Percentiles rank a stretch among this genome's conserved stretches.
Evolutionary conservation across 2,113 vertebrate genomes (phyloP).

Genomic region (Rhinopomastus cyanomelas): DNA sequence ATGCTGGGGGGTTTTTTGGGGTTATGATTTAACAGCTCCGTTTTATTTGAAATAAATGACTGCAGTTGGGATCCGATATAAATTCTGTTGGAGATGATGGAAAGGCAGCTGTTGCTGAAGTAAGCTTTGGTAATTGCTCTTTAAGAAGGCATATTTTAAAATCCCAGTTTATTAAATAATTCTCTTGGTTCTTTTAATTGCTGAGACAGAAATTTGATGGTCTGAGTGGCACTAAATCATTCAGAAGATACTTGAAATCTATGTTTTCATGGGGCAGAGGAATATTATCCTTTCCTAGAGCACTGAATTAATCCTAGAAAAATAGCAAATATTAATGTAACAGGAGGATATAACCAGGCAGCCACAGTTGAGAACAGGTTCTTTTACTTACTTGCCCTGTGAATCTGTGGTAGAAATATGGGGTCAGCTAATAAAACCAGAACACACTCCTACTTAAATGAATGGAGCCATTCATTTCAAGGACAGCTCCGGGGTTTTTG

Average conservation of each 20-base stretch:
- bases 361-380: constrained; percentile 10
- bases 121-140: neutral
- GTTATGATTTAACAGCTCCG: neutral
- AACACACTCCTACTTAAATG: constrained; percentile 54
- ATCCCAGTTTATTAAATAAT: neutral
- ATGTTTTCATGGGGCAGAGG: neutral
- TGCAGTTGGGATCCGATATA: neutral
- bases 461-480: constrained; percentile 64
- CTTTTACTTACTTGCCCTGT: constrained; percentile 44
- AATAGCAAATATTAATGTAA: neutral
- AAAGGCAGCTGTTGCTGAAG: neutral
- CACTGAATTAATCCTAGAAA: constrained; percentile 22
- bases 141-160: neutral
- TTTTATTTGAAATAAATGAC: neutral
- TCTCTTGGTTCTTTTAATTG: constrained; percentile 16
- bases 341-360: constrained; percentile 19
- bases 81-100: neutral
- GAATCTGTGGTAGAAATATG: constrained; percentile 47
- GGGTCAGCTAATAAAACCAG: constrained; percentile 59
- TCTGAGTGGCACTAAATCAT: constrained; percentile 20
- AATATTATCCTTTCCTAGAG: neutral
- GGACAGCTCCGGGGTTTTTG: constrained; percentile 41
- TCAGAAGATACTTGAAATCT: constrained; percentile 4
- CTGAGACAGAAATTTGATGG: neutral
- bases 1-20: neutral